Evolutionary conservation across 2,113 vertebrate species (phyloP).

Genomic region (Australoheros scitulus): DNA sequence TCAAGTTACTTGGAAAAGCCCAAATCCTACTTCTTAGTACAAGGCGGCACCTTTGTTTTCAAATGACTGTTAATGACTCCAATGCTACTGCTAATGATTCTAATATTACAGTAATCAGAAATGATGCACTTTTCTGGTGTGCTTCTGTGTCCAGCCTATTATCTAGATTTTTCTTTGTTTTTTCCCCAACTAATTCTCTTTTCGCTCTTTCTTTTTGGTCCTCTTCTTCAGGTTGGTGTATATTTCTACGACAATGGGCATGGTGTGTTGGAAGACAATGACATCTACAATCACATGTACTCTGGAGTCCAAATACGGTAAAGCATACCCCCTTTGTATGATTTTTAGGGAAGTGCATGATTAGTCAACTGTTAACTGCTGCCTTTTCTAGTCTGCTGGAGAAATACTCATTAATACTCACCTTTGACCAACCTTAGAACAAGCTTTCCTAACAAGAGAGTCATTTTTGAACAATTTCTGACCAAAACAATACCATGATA

Average conservation of each 20-base stretch:
- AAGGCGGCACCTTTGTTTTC: background rate
- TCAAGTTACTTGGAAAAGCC: background rate
- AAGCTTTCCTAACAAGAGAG: background rate
- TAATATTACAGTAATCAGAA: background rate
- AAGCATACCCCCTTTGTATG: background rate
- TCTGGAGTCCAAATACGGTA: constrained; percentile 99
- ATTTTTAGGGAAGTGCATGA: background rate
- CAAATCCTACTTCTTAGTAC: background rate
- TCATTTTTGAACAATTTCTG: background rate
- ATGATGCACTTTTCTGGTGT: background rate
- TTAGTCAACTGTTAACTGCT: background rate
- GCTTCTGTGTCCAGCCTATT: background rate
- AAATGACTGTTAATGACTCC: background rate
- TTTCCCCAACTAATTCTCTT: background rate
- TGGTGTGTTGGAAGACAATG: constrained; percentile 97
- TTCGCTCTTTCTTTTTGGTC: background rate
- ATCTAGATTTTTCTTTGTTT: background rate
- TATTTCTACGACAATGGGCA: constrained; percentile 99
- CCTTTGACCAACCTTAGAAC: background rate
- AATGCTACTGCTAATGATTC: too few species aligned
- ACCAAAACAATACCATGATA: background rate
- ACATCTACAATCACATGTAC: constrained; percentile 99
- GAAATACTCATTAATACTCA: background rate
- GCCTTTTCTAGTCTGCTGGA: background rate
- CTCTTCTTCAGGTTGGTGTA: constrained; percentile 88